phyloP scores from a whole-genome alignment of 1,140 invertebrate genomes.

The Scaptomyza hsui region DNA sequence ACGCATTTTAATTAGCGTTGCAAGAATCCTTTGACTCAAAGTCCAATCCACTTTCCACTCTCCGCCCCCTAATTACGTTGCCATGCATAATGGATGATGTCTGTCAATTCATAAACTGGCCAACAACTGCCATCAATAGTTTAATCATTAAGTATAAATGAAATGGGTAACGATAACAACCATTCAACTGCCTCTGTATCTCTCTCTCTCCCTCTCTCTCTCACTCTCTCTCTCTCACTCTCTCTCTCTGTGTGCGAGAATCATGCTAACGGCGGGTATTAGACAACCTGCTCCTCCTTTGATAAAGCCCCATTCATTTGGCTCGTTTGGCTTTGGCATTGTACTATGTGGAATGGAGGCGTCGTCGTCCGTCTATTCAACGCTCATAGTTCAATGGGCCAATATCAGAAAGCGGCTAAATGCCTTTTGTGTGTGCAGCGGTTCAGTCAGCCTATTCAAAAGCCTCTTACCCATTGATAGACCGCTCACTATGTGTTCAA shows the following conservation, averaged over 20 bases:
- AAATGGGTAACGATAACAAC: constrained; percentile 71
- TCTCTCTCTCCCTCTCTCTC: too few species aligned
- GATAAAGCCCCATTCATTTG: constrained; percentile 31
- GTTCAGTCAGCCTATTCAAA: constrained; percentile 43
- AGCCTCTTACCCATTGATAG: constrained; percentile 66
- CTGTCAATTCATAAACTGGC: constrained; percentile 46
- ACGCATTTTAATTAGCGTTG: constrained; percentile 72
- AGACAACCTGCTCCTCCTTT: constrained; percentile 1
- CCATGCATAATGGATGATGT: constrained; percentile 66
- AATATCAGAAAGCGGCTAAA: constrained; percentile 79
- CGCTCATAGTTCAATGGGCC: constrained; percentile 63
- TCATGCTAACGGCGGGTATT: constrained; percentile 6
- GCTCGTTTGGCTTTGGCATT: constrained; percentile 25
- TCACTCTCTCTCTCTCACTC: too few species aligned
- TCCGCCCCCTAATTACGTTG: constrained; percentile 2
- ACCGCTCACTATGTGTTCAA: constrained; percentile 32
- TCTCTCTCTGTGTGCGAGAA: neutral
- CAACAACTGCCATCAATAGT: constrained; percentile 62
- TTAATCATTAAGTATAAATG: constrained; percentile 75
- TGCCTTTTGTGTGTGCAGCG: constrained; percentile 63
- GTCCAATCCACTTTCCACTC: neutral
- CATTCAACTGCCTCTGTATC: constrained; percentile 40
- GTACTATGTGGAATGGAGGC: constrained; percentile 11
- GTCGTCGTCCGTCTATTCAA: constrained; percentile 64
- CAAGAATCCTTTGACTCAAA: constrained; percentile 53